Conservation (phyloP, 2,113 vertebrate species). For the Corythornis madagascariensis region DNA sequence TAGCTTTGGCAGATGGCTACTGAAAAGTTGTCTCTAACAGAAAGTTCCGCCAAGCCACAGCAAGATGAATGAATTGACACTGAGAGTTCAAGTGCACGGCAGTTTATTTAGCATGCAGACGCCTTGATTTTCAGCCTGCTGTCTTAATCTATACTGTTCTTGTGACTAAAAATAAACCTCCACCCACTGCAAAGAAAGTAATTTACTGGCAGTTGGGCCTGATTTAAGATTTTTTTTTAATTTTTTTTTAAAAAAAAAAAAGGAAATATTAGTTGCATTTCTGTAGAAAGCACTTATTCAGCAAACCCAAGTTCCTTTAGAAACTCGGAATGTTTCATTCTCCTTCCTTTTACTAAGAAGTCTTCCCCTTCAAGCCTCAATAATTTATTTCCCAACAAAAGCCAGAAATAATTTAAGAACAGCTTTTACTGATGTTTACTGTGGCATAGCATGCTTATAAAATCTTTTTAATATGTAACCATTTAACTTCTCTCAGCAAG, state of each 20-base stretch:
- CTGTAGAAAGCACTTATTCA: constrained; percentile 49
- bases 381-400: constrained; percentile 48
- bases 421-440: constrained; percentile 42
- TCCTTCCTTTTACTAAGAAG: constrained; percentile 18
- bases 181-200: background rate
- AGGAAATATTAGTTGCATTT: constrained; percentile 48
- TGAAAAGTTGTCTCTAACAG: background rate
- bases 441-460: constrained; percentile 59
- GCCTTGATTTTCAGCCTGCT: background rate
- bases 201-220: constrained; percentile 8
- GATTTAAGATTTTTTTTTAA: background rate
- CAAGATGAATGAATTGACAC: background rate
- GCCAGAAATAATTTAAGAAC: constrained; percentile 31
- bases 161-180: constrained; percentile 45
- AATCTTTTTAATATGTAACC: constrained; percentile 71
- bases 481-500: constrained; percentile 68
- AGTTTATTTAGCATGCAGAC: background rate
- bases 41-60: background rate
- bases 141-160: background rate
- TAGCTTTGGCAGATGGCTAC: background rate
- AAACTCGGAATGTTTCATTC: background rate
- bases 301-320: constrained; percentile 59
- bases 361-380: constrained; percentile 49
- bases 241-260: background rate
- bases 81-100: background rate